phyloP scores from a whole-genome alignment of 2,888 invertebrate genomes.

The Pristionchus exspectatus region DNA sequence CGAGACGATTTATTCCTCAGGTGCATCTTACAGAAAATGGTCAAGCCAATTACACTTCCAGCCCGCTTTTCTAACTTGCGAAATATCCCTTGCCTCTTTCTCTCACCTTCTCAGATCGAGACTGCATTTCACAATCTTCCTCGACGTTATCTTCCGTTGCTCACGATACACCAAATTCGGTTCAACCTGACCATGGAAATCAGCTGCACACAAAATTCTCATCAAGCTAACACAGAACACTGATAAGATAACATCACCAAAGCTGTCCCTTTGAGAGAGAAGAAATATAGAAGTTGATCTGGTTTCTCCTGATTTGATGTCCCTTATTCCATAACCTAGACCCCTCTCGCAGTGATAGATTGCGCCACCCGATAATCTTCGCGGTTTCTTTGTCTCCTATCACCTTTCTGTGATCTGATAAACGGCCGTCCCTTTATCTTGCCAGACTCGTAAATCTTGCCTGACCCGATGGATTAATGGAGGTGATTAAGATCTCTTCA shows the following conservation, averaged over 20 bases:
- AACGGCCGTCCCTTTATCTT: not conserved
- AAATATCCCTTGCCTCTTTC: not conserved
- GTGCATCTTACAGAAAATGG: not conserved
- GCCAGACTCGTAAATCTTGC: constrained; percentile 5
- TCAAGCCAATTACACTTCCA: not conserved
- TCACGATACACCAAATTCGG: not conserved
- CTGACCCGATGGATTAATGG: not conserved
- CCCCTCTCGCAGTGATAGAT: not conserved
- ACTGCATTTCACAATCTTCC: not conserved
- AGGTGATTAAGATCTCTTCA: not conserved
- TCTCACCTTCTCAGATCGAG: not conserved
- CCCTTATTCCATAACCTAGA: not conserved
- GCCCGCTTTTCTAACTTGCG: not conserved
- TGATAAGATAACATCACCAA: too few relatives aligned
- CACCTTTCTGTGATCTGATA: not conserved
- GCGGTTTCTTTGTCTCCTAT: constrained; percentile 10
- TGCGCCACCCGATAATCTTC: constrained; percentile 4
- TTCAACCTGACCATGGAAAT: not conserved
- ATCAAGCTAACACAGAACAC: too few relatives aligned
- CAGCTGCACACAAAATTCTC: not conserved
- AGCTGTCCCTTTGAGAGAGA: not conserved
- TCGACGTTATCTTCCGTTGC: not conserved
- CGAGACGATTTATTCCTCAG: not conserved
- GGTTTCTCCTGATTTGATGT: not conserved
- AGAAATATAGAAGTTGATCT: not conserved